Conservation (phyloP, 2,113 vertebrate species). For the Osmerus eperlanus region DNA sequence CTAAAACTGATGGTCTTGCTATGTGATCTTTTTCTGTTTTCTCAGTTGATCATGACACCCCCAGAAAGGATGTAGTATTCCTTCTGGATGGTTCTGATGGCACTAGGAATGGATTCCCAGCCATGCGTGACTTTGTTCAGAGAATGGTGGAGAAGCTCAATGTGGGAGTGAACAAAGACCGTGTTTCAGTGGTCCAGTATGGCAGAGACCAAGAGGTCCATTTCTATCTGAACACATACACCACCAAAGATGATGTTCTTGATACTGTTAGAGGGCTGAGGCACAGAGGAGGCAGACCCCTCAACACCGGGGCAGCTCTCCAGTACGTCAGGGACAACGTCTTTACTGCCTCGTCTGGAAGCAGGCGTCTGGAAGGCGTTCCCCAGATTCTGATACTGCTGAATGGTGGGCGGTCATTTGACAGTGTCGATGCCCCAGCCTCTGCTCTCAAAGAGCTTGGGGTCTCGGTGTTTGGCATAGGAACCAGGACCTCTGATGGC, state of each 20-base stretch:
- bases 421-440: constrained; percentile 25
- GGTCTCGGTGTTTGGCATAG: constrained; percentile 15
- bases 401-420: constrained; percentile 22
- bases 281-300: constrained; percentile 53
- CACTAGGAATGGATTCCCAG: constrained; percentile 47
- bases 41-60: constrained; percentile 10
- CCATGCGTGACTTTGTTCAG: constrained; percentile 62
- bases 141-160: constrained; percentile 59
- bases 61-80: constrained; percentile 58
- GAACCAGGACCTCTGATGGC: neutral
- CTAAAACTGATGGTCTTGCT: no score
- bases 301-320: constrained; percentile 40
- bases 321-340: constrained; percentile 42
- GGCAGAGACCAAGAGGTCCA: constrained; percentile 35
- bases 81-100: constrained; percentile 72
- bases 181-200: constrained; percentile 57
- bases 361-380: constrained; percentile 25
- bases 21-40: constrained; percentile 1
- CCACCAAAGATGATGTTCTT: constrained; percentile 39
- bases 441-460: constrained; percentile 30
- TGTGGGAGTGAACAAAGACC: constrained; percentile 60
- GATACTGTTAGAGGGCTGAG: constrained; percentile 22
- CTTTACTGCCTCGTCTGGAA: constrained; percentile 23
- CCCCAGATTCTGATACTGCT: constrained; percentile 36
- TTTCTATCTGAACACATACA: constrained; percentile 48